These are phyloP conservation scores for Eristalinus aeneus DNA, from an alignment of 2,888 invertebrate species.

Conservation along the genomic window DNA sequence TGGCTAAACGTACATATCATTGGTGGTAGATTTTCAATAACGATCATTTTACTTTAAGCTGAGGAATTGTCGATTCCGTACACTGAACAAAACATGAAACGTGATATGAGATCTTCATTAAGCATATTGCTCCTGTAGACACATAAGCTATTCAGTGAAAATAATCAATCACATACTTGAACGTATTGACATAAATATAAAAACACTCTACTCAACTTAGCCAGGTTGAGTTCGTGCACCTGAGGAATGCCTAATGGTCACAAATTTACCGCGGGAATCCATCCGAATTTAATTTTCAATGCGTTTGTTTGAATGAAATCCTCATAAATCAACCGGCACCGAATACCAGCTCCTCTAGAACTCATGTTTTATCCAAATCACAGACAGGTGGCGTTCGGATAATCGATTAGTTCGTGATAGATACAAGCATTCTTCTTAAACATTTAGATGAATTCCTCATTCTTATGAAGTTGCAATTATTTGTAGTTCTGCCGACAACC, in stretches of 20 bases:
- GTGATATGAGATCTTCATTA: background rate
- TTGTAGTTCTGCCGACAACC: background rate
- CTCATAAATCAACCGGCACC: background rate
- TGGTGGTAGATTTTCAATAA: background rate
- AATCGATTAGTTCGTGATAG: background rate
- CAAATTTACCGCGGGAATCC: background rate
- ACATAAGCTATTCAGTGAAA: background rate
- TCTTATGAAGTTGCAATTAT: background rate
- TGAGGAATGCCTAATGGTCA: constrained; percentile 9
- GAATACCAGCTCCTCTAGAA: background rate
- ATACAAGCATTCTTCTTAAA: background rate
- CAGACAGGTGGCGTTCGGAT: constrained; percentile 10
- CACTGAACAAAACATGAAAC: background rate
- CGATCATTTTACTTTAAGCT: background rate
- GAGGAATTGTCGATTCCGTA: background rate
- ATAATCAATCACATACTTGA: background rate
- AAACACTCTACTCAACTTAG: constrained; percentile 2
- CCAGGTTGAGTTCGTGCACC: constrained; percentile 8
- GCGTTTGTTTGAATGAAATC: background rate
- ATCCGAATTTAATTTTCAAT: background rate
- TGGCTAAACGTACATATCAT: background rate
- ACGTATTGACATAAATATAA: constrained; percentile 3
- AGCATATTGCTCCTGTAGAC: background rate
- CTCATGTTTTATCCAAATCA: constrained; percentile 33
- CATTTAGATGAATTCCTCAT: constrained; percentile 1